Percentiles rank a stretch among this genome's conserved stretches.
These are phyloP conservation scores for Horisme vitalbata DNA, from an alignment of 2,888 invertebrate genomes.

Conservation along the genomic window DNA sequence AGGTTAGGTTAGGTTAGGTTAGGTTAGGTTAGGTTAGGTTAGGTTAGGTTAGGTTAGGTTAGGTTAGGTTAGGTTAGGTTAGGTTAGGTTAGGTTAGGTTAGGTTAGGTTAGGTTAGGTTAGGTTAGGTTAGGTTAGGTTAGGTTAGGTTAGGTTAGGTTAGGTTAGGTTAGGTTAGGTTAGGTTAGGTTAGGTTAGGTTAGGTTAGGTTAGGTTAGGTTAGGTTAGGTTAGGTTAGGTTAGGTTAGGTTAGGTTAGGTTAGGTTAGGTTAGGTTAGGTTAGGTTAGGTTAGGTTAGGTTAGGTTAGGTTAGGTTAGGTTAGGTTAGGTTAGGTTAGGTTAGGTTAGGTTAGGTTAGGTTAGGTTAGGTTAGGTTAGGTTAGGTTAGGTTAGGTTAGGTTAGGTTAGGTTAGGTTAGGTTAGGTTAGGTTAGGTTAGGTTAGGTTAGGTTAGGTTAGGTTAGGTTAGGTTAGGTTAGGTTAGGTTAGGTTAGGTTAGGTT, in stretches of 20 bases:
- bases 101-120: constrained; percentile 15
- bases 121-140: constrained; percentile 10
- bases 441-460: constrained; percentile 2
- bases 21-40: constrained; percentile 9
- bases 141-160: constrained; percentile 3
- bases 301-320: constrained; percentile 2
- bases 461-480: constrained; percentile 3
- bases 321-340: constrained; percentile 3
- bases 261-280: constrained; percentile 3
- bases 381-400: constrained; percentile 6
- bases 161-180: constrained; percentile 3
- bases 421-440: constrained; percentile 5
- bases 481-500: constrained; percentile 3
- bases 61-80: constrained; percentile 14
- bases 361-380: constrained; percentile 1
- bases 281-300: constrained; percentile 3
- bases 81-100: constrained; percentile 16
- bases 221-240: constrained; percentile 3
- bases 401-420: constrained; percentile 8
- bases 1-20: constrained; percentile 9
- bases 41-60: constrained; percentile 14
- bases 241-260: constrained; percentile 2
- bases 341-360: constrained; percentile 3
- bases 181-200: constrained; percentile 3
- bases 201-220: constrained; percentile 3